These are phyloP conservation scores for Brachionus manjavacas DNA, from an alignment of 1,140 invertebrate species.

Conservation along the genomic window DNA sequence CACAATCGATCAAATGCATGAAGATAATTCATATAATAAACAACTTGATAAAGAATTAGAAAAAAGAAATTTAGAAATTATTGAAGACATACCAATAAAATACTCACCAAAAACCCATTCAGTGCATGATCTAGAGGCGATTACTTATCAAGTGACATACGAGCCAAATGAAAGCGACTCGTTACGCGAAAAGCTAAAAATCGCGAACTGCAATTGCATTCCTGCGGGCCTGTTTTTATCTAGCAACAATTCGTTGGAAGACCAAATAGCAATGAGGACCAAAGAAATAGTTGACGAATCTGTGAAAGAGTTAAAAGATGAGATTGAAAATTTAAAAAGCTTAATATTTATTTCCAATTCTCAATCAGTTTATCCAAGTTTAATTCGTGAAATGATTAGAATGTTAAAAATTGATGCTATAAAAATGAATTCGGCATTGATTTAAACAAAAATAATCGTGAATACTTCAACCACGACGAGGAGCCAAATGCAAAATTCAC, in stretches of 20 bases:
- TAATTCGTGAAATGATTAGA: neutral
- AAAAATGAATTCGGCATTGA: neutral
- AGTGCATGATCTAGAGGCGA: neutral
- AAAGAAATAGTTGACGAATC: neutral
- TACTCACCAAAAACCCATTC: neutral
- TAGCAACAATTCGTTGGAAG: neutral
- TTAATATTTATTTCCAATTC: neutral
- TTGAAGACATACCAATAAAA: neutral
- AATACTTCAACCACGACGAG: neutral
- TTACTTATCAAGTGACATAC: neutral
- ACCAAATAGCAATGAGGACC: neutral
- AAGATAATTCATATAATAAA: no score
- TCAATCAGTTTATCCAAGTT: neutral
- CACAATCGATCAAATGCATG: no score
- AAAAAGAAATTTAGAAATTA: neutral
- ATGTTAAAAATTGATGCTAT: neutral
- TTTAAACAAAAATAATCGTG: neutral
- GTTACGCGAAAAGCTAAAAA: neutral
- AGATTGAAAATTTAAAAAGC: neutral
- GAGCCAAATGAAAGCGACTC: neutral
- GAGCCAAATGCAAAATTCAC: neutral
- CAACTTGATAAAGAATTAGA: neutral
- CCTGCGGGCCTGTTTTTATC: neutral
- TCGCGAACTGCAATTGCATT: neutral
- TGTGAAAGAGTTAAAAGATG: neutral